Evolutionary conservation across 2,888 invertebrate species (phyloP), one percentile per base, ranked within the genome.

Genomic region (Cephus pygmeus): DNA sequence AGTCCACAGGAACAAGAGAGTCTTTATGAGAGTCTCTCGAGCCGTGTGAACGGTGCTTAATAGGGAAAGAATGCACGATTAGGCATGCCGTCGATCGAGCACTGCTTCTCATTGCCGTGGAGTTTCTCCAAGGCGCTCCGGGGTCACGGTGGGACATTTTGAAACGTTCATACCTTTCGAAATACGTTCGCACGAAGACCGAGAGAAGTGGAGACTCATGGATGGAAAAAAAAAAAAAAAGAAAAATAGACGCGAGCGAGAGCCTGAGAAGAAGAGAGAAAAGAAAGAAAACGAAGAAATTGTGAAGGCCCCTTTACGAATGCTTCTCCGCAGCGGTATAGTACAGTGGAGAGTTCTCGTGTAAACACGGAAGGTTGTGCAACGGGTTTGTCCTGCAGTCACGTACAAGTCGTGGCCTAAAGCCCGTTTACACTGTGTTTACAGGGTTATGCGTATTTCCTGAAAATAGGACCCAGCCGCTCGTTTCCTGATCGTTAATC

Each of bases 321-420:
- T 23, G 23, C 40, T 56, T 56, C 40, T 40, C 15, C 40, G 23
- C 40, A 23, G 40, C 40, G 23, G 40, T 56, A 56, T 2, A 6
- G 40, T 23, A 56, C 2, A 56, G 40, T 56, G 23, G 23, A 56
- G 23, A 56, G 40, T 23, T 75, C 34, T 11, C 75, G 69, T 34
- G 75, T 77, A 75, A 77, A 77, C 75, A 77, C 69, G 75, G 56
- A 75, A 77, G 73, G 75, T 77, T 77, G 77, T 23, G 77, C 75
- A 77, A 77, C 69, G 23, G 12, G 75, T 75, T 77, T 75, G 35
- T 73, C 56, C 75, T 74, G 69, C 68, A 69, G 77, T 77, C 77
- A 77, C 77, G 77, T 77, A 74, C 68, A 12, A 33, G 40, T 56
- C 40, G 23, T 56, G 40, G 40, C 40, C 23, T 56, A 56, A 56